A percentile compares a stretch with the other conserved stretches of the same genome.
Evolutionary conservation across 2,113 vertebrate genomes (phyloP).

Genomic region (Tursiops truncatus): DNA sequence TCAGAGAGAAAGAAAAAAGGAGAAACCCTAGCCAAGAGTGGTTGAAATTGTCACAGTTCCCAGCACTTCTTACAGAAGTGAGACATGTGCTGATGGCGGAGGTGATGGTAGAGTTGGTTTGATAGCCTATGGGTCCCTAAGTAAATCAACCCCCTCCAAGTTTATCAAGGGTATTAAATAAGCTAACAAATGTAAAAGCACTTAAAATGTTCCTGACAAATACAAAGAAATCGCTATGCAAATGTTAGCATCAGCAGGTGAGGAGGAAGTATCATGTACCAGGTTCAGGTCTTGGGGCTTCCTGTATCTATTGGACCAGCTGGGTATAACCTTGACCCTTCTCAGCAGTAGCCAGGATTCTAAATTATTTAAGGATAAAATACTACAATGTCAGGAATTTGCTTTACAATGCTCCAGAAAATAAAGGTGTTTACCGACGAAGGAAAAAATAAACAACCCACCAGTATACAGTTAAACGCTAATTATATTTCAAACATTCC

Average conservation of each 20-base stretch:
- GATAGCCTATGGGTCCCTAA: not conserved
- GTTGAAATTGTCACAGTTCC: not conserved
- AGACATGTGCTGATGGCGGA: not conserved
- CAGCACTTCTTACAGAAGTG: not conserved
- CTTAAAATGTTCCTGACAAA: not conserved
- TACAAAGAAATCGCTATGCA: not conserved
- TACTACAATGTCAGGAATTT: not conserved
- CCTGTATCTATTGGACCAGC: not conserved
- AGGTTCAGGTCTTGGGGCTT: not conserved
- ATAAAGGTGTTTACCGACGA: not conserved
- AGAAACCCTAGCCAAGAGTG: not conserved
- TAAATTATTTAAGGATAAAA: slow-evolving; percentile 4
- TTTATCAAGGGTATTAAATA: not conserved
- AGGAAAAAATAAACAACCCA: not conserved
- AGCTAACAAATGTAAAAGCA: not conserved
- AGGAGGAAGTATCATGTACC: not conserved
- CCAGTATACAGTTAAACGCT: not conserved
- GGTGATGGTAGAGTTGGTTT: not conserved
- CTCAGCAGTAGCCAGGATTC: not conserved
- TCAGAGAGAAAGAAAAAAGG: not conserved
- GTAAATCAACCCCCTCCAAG: not conserved
- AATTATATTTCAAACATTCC: not conserved
- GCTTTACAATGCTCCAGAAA: slow-evolving; percentile 14
- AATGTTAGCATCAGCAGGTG: not conserved
- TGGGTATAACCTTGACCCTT: not conserved